These are phyloP conservation scores for Sarotherodon lohbergeri DNA, from an alignment of 2,113 vertebrate genomes.

Conservation along the genomic window DNA sequence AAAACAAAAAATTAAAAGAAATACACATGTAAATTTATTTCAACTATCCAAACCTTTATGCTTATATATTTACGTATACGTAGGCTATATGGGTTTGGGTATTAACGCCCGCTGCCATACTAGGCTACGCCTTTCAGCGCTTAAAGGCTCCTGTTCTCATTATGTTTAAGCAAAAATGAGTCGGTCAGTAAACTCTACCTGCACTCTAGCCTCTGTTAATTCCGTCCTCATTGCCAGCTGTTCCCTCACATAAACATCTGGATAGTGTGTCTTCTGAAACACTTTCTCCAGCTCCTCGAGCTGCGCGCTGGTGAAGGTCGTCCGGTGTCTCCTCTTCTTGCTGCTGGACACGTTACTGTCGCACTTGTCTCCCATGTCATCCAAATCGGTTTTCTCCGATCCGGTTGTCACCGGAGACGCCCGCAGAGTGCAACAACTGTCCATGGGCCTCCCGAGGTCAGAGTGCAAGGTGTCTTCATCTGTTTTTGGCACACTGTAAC, in stretches of 20 bases:
- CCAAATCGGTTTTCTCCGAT: conserved; percentile 83
- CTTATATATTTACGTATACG: not conserved
- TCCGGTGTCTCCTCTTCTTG: conserved; percentile 94
- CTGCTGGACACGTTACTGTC: conserved; percentile 98
- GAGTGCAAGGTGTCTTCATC: conserved; percentile 83
- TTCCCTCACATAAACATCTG: conserved; percentile 97
- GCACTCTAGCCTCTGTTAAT: conserved; percentile 94
- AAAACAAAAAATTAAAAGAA: not conserved
- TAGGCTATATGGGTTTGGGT: not conserved
- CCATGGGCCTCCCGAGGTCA: conserved; percentile 81
- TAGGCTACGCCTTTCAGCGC: not conserved
- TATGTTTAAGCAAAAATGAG: not conserved
- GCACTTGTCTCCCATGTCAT: conserved; percentile 89
- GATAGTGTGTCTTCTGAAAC: conserved; percentile 98
- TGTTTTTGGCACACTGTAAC: conserved; percentile 81
- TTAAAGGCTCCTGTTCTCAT: not conserved
- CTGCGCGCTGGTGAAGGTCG: conserved; percentile 95
- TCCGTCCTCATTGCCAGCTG: conserved; percentile 97
- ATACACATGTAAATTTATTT: not conserved
- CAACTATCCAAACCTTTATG: not conserved
- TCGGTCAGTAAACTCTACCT: conserved; percentile 71
- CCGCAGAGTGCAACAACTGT: conserved; percentile 81
- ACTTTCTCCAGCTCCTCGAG: conserved; percentile 97
- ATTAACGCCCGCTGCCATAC: not conserved
- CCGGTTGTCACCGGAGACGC: conserved; percentile 80